Evolutionary conservation across 2,888 invertebrate species (phyloP).

Genomic region (Eumerus sabulonum): DNA sequence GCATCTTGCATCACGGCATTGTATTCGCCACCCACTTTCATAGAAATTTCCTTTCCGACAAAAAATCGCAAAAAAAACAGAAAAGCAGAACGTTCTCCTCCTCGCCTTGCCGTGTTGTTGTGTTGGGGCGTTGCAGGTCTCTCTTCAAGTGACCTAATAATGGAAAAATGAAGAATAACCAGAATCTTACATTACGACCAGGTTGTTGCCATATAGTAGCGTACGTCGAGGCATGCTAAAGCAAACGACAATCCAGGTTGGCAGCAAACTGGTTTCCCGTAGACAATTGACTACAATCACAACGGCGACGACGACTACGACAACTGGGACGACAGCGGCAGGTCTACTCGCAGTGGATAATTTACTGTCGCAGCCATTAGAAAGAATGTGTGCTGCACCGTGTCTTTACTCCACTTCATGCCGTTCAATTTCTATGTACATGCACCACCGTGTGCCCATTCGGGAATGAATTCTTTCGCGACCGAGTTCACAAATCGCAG

Average conservation of each 20-base stretch:
- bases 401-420: not conserved
- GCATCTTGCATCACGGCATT: too few relatives aligned
- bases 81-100: not conserved
- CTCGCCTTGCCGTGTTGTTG: slow-evolving; percentile 2
- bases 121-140: slow-evolving; percentile 16
- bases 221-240: slow-evolving; percentile 26
- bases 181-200: slow-evolving; percentile 30
- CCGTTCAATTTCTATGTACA: slow-evolving; percentile 42
- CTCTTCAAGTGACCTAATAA: slow-evolving; percentile 62
- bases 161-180: slow-evolving; percentile 67
- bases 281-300: slow-evolving; percentile 5
- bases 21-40: slow-evolving; percentile 21
- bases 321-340: not conserved
- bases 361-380: slow-evolving; percentile 43
- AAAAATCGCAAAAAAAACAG: slow-evolving; percentile 18
- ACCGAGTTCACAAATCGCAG: slow-evolving; percentile 13
- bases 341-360: slow-evolving; percentile 7
- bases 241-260: slow-evolving; percentile 1
- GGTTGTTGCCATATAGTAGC: too few relatives aligned
- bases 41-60: slow-evolving; percentile 22
- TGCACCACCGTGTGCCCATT: slow-evolving; percentile 1
- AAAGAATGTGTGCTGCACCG: slow-evolving; percentile 32
- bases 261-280: slow-evolving; percentile 51
- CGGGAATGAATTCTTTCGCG: slow-evolving; percentile 3
- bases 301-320: slow-evolving; percentile 13